These are phyloP conservation scores for Acanthoscelides obtectus DNA, from an alignment of 2,888 invertebrate species.

Conservation along the genomic window DNA sequence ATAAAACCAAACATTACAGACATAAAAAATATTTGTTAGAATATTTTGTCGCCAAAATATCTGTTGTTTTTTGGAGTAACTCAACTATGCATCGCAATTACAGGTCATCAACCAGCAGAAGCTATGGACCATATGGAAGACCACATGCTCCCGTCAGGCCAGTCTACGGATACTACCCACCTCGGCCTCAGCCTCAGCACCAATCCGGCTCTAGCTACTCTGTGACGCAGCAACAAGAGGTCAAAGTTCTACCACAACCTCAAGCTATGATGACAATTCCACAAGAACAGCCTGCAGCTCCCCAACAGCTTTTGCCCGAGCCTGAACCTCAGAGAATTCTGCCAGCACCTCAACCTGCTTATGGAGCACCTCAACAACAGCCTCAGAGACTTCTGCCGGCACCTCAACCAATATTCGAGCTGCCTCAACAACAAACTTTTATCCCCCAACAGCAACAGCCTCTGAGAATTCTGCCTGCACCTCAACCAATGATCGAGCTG, in stretches of 20 bases:
- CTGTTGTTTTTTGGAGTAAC: not conserved
- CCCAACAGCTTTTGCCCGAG: not conserved
- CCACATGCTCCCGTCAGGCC: conserved; percentile 6
- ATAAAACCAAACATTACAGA: too few relatives aligned
- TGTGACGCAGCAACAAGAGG: conserved; percentile 4
- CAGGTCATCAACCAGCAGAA: conserved; percentile 19
- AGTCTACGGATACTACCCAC: conserved; percentile 8
- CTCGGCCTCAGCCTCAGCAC: conserved; percentile 13
- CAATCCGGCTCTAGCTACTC: conserved; percentile 7
- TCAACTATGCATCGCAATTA: not conserved
- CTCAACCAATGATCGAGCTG: not conserved
- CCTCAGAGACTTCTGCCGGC: conserved; percentile 3
- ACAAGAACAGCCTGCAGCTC: not conserved
- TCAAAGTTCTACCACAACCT: not conserved
- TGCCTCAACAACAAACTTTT: conserved; percentile 4
- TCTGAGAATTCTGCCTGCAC: conserved; percentile 1
- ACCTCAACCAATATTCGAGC: conserved; percentile 5
- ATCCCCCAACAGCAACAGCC: conserved; percentile 17
- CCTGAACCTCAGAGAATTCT: not conserved
- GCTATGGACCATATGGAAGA: conserved; percentile 17
- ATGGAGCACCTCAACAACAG: conserved; percentile 4
- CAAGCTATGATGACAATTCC: not conserved
- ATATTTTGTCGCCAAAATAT: too few relatives aligned
- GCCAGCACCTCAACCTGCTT: conserved; percentile 5
- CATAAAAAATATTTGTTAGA: too few relatives aligned